Conservation (phyloP, 2,888 invertebrate genomes). For the Geotrupes spiniger region DNA sequence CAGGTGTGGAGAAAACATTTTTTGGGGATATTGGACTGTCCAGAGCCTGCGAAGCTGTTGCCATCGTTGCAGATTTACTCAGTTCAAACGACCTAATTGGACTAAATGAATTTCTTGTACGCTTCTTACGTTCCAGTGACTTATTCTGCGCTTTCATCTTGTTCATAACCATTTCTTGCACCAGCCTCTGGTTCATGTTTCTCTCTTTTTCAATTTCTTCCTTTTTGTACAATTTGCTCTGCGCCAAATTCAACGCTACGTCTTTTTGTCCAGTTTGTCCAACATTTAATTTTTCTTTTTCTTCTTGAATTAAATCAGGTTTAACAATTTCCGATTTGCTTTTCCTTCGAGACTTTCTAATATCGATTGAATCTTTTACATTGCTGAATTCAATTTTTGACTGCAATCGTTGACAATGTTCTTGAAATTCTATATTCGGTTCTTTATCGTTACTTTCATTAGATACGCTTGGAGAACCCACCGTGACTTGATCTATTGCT, state of each 20-base stretch:
- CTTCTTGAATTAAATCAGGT: conserved; percentile 47
- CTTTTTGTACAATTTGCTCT: conserved; percentile 50
- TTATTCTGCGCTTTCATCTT: conserved; percentile 69
- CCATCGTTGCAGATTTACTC: conserved; percentile 43
- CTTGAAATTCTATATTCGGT: conserved; percentile 51
- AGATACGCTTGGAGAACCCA: too few species aligned
- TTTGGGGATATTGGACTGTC: not conserved
- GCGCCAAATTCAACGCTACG: conserved; percentile 35
- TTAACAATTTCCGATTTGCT: conserved; percentile 44
- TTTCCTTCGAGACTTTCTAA: conserved; percentile 57
- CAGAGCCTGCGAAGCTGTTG: conserved; percentile 29
- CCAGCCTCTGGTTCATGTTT: conserved; percentile 78
- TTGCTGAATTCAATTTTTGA: conserved; percentile 69
- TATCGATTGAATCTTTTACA: conserved; percentile 66
- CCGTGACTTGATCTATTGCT: too few species aligned
- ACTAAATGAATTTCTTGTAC: conserved; percentile 53
- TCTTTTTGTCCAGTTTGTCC: conserved; percentile 28
- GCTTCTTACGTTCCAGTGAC: conserved; percentile 57
- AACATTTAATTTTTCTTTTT: conserved; percentile 48
- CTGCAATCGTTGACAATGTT: conserved; percentile 65
- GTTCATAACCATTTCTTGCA: conserved; percentile 80
- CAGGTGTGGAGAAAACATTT: conserved; percentile 34
- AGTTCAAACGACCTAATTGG: conserved; percentile 39
- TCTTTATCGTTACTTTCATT: not conserved
- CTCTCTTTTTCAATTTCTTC: conserved; percentile 78